Evolutionary conservation across 2,797 vertebrate genomes (phyloP).

Genomic region (Xiphorhynchus erythropygius): DNA sequence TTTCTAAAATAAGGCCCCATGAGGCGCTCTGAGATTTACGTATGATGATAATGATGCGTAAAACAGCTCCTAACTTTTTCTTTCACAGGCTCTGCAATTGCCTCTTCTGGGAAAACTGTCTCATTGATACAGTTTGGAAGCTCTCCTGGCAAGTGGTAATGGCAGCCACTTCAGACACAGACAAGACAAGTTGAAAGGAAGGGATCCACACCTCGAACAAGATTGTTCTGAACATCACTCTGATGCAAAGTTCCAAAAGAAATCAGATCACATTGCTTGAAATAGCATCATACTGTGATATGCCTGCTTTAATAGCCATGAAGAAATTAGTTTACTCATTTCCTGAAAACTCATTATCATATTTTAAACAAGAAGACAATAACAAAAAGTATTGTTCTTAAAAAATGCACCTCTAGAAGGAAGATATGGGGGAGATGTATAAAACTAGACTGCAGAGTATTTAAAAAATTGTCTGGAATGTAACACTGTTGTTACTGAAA

Average conservation of each 20-base stretch:
- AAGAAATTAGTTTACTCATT: constrained; percentile 13
- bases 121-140: not conserved
- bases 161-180: not conserved
- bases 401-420: not conserved
- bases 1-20: not conserved
- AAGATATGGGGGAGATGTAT: not conserved
- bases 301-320: not conserved
- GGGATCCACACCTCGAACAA: not conserved
- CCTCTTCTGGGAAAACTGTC: not conserved
- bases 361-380: not conserved
- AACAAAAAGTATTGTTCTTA: not conserved
- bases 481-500: not conserved
- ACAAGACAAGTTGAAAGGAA: not conserved
- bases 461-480: not conserved
- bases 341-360: not conserved
- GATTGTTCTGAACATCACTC: not conserved
- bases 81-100: not conserved
- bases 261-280: not conserved
- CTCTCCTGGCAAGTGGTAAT: not conserved
- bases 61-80: not conserved
- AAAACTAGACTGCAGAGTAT: not conserved
- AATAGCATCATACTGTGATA: not conserved
- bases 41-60: not conserved
- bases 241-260: not conserved
- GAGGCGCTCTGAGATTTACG: not conserved